These are phyloP conservation scores for Danaus chrysippus DNA, from an alignment of 2,888 invertebrate genomes.

Conservation along the genomic window DNA sequence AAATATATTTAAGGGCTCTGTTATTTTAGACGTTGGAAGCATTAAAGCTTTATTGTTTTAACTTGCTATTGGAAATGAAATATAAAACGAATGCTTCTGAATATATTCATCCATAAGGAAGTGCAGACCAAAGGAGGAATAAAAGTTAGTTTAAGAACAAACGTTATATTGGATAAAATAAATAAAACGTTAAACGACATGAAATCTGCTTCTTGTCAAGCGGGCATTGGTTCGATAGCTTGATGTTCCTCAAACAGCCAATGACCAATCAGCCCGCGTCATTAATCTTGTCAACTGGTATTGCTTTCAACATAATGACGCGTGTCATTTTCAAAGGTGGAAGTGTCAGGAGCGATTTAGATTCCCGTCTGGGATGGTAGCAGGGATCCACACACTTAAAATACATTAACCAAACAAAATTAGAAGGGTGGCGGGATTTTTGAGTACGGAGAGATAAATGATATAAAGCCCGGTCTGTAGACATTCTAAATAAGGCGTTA, in stretches of 20 bases:
- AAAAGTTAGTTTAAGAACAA: no score
- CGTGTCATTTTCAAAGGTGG: conserved; percentile 40
- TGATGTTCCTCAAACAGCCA: conserved; percentile 56
- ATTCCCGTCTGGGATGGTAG: conserved; percentile 7
- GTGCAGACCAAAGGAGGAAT: no score
- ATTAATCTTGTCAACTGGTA: conserved; percentile 66
- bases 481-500: conserved; percentile 61
- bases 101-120: no score
- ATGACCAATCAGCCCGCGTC: conserved; percentile 48
- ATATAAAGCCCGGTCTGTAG: conserved; percentile 38
- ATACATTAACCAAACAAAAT: conserved; percentile 3
- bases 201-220: conserved; percentile 58
- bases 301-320: conserved; percentile 45
- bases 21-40: no score
- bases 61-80: no score
- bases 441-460: conserved; percentile 20
- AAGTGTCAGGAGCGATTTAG: conserved; percentile 18
- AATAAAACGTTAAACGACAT: conserved; percentile 14
- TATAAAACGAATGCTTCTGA: no score
- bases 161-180: no score
- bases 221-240: conserved; percentile 56
- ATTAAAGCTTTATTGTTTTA: no score
- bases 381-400: conserved; percentile 4
- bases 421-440: conserved; percentile 3
- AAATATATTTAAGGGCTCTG: no score